Evolutionary conservation across 2,797 vertebrate genomes (phyloP), one percentile per base, ranked within the genome.

Genomic region (Sitta carolinensis): DNA sequence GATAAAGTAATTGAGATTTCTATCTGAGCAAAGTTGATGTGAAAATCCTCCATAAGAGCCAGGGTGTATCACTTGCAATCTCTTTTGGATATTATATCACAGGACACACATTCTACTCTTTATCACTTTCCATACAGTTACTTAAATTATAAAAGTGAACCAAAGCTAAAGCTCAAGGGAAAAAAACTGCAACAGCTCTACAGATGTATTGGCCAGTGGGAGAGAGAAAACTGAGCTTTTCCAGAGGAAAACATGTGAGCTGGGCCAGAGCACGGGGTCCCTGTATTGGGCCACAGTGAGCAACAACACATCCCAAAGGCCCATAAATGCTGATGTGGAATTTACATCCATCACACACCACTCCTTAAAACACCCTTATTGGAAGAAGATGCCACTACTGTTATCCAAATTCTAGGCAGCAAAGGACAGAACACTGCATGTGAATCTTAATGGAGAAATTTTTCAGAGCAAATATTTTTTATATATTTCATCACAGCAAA

Each of bases 271-370:
- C 51, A 64, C 0, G 0, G 50, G 2, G 22, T 13, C 61, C 2
- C 2, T 15, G 5, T 5, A 18, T 4, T 2, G 1, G 27, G 29
- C 16, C 42, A 17, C 0, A 0, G 0, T 30, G 48, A 40, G 30
- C 50, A 72, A 14, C 62, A 79, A 5, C 47, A 40, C 2, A 5
- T n/a, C 34, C 42, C 57, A 40, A 25, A 43, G 13, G 32, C 21
- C 38, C 8, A 2, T 14, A 52, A 54, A 6, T 21, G 34, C 59
- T 84, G 68, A 21, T 7, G 7, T 13, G 15, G 45, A 58, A 84
- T 52, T 52, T 67, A 36, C 19, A 20, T 3, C 21, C 22, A 22
- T 20, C 12, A 10, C 27, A 63, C 34, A 63, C 17, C 30, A 17
- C 57, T 89, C 52, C 68, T 42, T 27, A 40, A 72, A 58, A 38